Conservation (phyloP, 2,888 invertebrate genomes). For the Drosophila neutralis region DNA sequence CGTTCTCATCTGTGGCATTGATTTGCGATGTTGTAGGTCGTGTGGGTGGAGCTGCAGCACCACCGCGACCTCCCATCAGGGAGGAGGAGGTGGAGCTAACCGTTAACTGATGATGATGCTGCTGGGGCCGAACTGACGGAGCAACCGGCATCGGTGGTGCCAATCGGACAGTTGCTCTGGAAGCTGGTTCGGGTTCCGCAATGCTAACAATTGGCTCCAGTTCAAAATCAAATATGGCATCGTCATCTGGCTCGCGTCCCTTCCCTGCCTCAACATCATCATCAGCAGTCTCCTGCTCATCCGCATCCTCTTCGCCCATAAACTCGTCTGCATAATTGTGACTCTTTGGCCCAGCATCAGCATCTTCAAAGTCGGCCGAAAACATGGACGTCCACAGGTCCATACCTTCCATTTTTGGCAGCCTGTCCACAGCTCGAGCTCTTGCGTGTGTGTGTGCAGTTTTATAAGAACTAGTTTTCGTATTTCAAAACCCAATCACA, state of each 20-base stretch:
- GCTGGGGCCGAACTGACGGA: conserved; percentile 35
- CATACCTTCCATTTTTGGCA: conserved; percentile 75
- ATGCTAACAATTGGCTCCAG: conserved; percentile 61
- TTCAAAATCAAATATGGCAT: conserved; percentile 80
- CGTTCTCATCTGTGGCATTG: conserved; percentile 71
- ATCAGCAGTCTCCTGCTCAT: conserved; percentile 40
- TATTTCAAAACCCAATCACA: conserved; percentile 54
- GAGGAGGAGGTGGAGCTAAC: conserved; percentile 28
- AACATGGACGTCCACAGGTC: conserved; percentile 82
- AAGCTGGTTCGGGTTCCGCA: conserved; percentile 35
- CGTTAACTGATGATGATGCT: conserved; percentile 40
- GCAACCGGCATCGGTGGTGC: conserved; percentile 42
- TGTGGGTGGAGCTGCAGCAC: conserved; percentile 7
- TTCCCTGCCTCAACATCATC: conserved; percentile 32
- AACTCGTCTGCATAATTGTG: conserved; percentile 51
- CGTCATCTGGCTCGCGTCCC: conserved; percentile 68
- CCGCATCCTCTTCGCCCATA: conserved; percentile 48
- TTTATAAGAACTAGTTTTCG: conserved; percentile 71
- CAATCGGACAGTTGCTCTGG: conserved; percentile 17
- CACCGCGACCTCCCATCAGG: conserved; percentile 9
- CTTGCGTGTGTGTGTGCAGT: conserved; percentile 44
- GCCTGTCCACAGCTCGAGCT: conserved; percentile 27
- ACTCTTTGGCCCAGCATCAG: conserved; percentile 32
- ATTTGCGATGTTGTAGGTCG: conserved; percentile 70
- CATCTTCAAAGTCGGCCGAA: conserved; percentile 73